phyloP scores from a whole-genome alignment of 2,888 invertebrate genomes.

The Mimachlamys varia region DNA sequence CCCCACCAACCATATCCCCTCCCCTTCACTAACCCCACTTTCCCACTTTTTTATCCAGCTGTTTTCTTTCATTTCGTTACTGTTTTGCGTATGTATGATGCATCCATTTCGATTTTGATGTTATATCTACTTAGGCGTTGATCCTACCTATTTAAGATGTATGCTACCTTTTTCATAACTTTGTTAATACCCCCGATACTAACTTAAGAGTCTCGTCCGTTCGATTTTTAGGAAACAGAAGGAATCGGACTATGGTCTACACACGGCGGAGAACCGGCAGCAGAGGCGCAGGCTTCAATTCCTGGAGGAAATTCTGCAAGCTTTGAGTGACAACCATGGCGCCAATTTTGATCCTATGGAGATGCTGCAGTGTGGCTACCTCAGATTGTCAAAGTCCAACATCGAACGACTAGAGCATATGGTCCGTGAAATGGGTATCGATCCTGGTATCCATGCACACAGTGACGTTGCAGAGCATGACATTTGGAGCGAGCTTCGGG shows the following conservation, averaged over 20 bases:
- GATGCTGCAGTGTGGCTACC: slow-evolving; percentile 67
- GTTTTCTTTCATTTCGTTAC: too few relatives aligned
- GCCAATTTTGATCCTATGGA: slow-evolving; percentile 58
- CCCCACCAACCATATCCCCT: too few relatives aligned
- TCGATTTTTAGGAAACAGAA: neutral
- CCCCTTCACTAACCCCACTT: too few relatives aligned
- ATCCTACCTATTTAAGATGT: too few relatives aligned
- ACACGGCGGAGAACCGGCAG: slow-evolving; percentile 43
- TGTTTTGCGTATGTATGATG: too few relatives aligned
- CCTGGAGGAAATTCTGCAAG: slow-evolving; percentile 59
- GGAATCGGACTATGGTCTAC: slow-evolving; percentile 23
- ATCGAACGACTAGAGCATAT: slow-evolving; percentile 64
- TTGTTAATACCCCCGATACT: too few relatives aligned
- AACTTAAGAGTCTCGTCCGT: too few relatives aligned
- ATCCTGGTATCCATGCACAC: slow-evolving; percentile 71
- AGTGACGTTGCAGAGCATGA: slow-evolving; percentile 63
- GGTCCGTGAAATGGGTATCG: slow-evolving; percentile 60
- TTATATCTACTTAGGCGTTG: too few relatives aligned
- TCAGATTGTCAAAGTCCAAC: slow-evolving; percentile 67
- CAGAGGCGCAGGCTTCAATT: slow-evolving; percentile 62
- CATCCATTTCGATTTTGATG: too few relatives aligned
- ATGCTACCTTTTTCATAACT: too few relatives aligned
- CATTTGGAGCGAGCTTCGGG: slow-evolving; percentile 54
- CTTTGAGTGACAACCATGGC: slow-evolving; percentile 47
- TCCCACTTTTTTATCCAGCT: too few relatives aligned